Conservation (phyloP, 2,888 invertebrate genomes). For the Orchesellides sinensis region DNA sequence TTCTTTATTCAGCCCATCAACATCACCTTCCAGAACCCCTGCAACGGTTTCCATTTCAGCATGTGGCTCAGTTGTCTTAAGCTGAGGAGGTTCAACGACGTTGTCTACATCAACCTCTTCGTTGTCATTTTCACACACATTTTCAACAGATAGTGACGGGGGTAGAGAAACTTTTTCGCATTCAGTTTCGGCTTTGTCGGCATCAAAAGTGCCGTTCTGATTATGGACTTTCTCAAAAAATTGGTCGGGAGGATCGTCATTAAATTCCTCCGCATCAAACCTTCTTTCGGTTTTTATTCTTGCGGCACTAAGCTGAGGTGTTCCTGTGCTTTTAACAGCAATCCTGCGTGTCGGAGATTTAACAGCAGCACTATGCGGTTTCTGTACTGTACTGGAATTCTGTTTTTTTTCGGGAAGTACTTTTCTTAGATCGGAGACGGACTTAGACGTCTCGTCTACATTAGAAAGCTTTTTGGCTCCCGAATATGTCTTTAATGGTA, state of each 20-base stretch:
- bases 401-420: not conserved
- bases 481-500: not conserved
- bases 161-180: not conserved
- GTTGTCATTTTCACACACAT: not conserved
- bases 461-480: not conserved
- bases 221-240: too few species aligned
- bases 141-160: too few species aligned
- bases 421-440: too few species aligned
- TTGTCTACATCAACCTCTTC: too few species aligned
- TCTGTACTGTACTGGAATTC: not conserved
- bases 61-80: too few species aligned
- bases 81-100: too few species aligned
- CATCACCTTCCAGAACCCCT: too few species aligned
- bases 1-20: too few species aligned
- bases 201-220: too few species aligned
- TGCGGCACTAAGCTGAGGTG: slow-evolving; percentile 6
- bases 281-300: not conserved
- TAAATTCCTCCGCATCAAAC: not conserved
- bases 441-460: not conserved
- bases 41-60: too few species aligned
- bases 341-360: not conserved
- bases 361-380: too few species aligned
- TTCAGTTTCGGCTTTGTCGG: not conserved
- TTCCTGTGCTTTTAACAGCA: slow-evolving; percentile 32
- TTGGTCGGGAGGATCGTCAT: not conserved